phyloP scores from a whole-genome alignment of 2,113 vertebrate genomes.

The Thunnus thynnus region DNA sequence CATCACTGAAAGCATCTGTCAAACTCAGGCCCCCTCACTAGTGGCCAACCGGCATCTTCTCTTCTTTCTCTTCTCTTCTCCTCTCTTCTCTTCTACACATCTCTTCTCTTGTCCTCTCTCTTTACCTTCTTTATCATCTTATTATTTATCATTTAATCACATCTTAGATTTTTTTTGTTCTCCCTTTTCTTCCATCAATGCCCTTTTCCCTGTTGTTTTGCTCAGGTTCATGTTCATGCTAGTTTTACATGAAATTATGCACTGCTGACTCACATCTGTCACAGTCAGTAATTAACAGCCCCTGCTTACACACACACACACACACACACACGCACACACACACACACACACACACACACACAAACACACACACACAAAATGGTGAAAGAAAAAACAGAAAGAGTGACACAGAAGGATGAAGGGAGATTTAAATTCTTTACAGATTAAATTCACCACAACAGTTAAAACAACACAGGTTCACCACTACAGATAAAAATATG shows the following conservation, averaged over 20 bases:
- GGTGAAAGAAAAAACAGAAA: not conserved
- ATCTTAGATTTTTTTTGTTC: not conserved
- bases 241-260: constrained; percentile 35
- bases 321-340: constrained; percentile 7
- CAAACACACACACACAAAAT: constrained; percentile 12
- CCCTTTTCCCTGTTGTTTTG: constrained; percentile 1
- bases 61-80: constrained; percentile 53
- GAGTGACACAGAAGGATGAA: not conserved
- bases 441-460: not conserved
- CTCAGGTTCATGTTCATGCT: constrained; percentile 34
- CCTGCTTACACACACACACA: not conserved
- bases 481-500: not conserved
- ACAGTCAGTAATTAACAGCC: constrained; percentile 35
- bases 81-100: constrained; percentile 7
- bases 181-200: not conserved
- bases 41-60: constrained; percentile 61
- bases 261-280: constrained; percentile 53
- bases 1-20: constrained; percentile 87
- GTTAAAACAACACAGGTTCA: not conserved
- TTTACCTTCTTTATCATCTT: not conserved
- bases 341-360: constrained; percentile 10
- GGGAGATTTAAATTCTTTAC: not conserved
- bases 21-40: constrained; percentile 79
- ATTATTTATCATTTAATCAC: constrained; percentile 9
- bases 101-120: not conserved